Percentiles rank a stretch among this genome's conserved stretches.
phyloP scores from a whole-genome alignment of 2,888 invertebrate genomes.

The Chironomus riparius region DNA sequence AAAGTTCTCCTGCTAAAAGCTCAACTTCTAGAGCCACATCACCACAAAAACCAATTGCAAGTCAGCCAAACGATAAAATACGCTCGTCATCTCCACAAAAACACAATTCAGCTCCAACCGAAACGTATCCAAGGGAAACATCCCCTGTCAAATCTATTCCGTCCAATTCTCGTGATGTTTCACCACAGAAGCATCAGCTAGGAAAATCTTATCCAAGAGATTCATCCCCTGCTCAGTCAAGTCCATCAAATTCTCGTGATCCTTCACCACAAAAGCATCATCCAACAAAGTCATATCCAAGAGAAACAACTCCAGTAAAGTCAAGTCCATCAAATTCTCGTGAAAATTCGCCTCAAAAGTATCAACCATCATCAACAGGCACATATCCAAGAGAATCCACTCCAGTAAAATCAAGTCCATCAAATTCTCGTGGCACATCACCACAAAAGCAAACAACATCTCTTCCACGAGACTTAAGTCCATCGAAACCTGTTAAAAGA shows the following conservation, averaged over 20 bases:
- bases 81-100: background rate
- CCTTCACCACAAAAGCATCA: background rate
- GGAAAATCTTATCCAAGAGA: background rate
- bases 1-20: no score
- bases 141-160: background rate
- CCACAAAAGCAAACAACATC: conserved; percentile 6
- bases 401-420: background rate
- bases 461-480: background rate
- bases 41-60: no score
- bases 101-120: background rate
- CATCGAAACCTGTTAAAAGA: background rate
- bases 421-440: background rate
- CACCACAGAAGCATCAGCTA: background rate
- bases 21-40: no score
- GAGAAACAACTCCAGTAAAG: background rate
- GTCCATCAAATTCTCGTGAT: background rate
- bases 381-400: background rate
- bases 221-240: background rate
- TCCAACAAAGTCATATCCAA: conserved; percentile 30
- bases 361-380: background rate
- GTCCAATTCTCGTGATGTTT: background rate
- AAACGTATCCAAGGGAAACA: background rate
- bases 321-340: background rate
- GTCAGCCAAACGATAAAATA: background rate
- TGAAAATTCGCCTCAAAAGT: background rate